Percentiles rank a stretch among this genome's conserved stretches.
These are phyloP conservation scores for Wasmannia auropunctata DNA, from an alignment of 1,140 invertebrate species.

Conservation along the genomic window DNA sequence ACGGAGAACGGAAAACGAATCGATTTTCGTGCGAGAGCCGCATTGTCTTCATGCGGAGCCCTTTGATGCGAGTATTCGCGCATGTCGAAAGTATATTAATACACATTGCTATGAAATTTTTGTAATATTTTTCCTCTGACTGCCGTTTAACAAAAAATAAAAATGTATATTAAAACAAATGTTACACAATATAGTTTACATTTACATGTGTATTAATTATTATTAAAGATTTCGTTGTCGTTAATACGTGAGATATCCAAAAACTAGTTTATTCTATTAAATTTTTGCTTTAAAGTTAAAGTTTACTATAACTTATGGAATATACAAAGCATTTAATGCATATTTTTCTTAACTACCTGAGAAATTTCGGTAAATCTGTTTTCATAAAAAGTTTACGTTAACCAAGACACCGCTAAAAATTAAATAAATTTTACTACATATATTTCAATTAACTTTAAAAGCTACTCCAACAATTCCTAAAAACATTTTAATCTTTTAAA, in stretches of 20 bases:
- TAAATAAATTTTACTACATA: background rate
- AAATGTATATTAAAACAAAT: background rate
- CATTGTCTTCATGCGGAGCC: slow-evolving; percentile 62
- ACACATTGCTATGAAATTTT: background rate
- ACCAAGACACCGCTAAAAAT: background rate
- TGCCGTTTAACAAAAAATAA: background rate
- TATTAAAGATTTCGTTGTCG: background rate
- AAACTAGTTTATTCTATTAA: background rate
- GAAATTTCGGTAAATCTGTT: background rate
- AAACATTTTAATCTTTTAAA: background rate
- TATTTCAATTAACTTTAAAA: background rate
- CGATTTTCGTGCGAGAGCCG: slow-evolving; percentile 57
- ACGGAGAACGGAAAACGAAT: slow-evolving; percentile 53
- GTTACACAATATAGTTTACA: background rate
- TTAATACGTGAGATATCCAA: background rate
- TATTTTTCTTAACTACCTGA: background rate
- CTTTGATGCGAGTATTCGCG: background rate
- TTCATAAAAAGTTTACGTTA: background rate
- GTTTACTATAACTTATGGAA: background rate
- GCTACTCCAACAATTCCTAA: background rate
- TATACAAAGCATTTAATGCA: background rate
- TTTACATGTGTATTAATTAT: slow-evolving; percentile 4
- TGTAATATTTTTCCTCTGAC: background rate
- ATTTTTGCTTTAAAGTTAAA: background rate
- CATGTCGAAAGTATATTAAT: slow-evolving; percentile 16